These are phyloP conservation scores for Orchesella cincta DNA, from an alignment of 1,140 invertebrate genomes.

Conservation along the genomic window DNA sequence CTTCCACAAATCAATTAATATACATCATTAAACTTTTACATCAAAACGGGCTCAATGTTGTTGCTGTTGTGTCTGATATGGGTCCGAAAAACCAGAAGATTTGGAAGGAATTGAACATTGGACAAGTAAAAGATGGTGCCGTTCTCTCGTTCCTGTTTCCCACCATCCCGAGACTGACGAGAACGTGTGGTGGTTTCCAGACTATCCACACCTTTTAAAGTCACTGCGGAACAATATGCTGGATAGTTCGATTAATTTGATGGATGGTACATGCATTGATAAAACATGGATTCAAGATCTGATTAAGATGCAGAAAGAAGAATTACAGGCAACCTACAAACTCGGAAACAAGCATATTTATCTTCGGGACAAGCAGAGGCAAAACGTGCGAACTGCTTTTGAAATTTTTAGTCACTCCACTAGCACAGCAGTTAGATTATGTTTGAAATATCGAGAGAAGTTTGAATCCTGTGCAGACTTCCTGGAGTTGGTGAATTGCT, in stretches of 20 bases:
- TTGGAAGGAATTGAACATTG: neutral
- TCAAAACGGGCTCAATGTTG: neutral
- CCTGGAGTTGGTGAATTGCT: neutral
- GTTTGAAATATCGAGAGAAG: neutral
- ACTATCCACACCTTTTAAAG: constrained; percentile 2
- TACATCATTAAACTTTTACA: neutral
- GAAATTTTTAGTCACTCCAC: neutral
- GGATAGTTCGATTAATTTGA: neutral
- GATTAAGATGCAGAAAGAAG: neutral
- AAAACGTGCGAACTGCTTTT: neutral
- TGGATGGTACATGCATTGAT: neutral
- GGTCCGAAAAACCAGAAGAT: constrained; percentile 1
- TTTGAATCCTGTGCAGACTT: neutral
- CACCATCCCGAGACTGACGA: neutral
- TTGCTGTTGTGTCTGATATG: neutral
- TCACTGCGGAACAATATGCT: neutral
- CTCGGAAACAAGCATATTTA: neutral
- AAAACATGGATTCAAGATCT: neutral
- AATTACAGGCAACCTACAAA: neutral
- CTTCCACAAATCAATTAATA: neutral
- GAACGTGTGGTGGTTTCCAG: neutral
- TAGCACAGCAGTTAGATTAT: neutral
- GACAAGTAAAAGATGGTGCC: neutral
- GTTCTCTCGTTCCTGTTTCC: neutral
- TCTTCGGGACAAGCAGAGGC: neutral